phyloP scores from a whole-genome alignment of 1,140 invertebrate species.

The Drosophila pectinifera region DNA sequence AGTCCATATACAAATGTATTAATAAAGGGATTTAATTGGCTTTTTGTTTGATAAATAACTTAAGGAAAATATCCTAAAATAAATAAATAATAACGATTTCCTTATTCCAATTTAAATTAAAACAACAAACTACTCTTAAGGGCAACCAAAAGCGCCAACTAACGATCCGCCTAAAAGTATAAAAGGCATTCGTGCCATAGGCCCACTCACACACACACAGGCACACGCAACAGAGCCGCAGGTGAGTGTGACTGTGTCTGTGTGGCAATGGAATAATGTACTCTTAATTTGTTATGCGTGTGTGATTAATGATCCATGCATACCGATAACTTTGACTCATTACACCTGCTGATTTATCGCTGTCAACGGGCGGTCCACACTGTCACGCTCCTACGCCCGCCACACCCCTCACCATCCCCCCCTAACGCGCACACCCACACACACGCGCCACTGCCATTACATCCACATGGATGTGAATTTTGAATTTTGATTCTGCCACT shows the following conservation, averaged over 20 bases:
- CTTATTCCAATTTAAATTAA: not conserved
- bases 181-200: conserved; percentile 29
- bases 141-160: not conserved
- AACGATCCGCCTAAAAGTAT: conserved; percentile 42
- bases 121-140: not conserved
- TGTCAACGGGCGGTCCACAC: conserved; percentile 67
- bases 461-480: conserved; percentile 35
- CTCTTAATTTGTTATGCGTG: conserved; percentile 75
- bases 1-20: no score
- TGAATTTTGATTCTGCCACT: conserved; percentile 60
- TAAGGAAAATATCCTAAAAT: not conserved
- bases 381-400: conserved; percentile 4
- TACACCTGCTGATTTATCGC: conserved; percentile 74
- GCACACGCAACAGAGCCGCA: not conserved
- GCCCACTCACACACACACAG: not conserved
- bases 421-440: not conserved
- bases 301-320: conserved; percentile 75
- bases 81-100: not conserved
- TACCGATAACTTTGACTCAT: conserved; percentile 74
- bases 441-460: conserved; percentile 14
- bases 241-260: conserved; percentile 20
- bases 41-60: no score
- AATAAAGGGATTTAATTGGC: no score
- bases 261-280: conserved; percentile 73
- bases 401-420: not conserved